Percentiles rank a stretch among this genome's conserved stretches.
These are phyloP conservation scores for Liposcelis brunnea DNA, from an alignment of 2,888 invertebrate species.

Conservation along the genomic window DNA sequence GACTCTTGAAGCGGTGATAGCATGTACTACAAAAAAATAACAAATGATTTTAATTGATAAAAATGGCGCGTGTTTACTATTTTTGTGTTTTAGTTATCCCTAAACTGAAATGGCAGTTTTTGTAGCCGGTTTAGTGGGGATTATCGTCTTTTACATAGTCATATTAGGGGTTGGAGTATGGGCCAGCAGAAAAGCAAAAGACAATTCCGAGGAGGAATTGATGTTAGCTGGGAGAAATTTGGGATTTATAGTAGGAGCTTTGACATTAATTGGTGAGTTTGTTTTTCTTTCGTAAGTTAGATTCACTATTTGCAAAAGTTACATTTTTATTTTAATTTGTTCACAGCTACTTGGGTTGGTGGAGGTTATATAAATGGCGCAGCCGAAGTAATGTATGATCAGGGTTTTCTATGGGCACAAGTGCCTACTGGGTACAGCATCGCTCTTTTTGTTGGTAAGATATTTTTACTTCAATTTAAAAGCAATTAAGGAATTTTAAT, in stretches of 20 bases:
- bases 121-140: conserved; percentile 30
- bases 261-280: conserved; percentile 47
- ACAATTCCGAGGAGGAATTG: conserved; percentile 39
- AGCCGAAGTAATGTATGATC: conserved; percentile 44
- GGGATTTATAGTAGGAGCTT: conserved; percentile 45
- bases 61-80: no score
- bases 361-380: conserved; percentile 58
- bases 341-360: conserved; percentile 35
- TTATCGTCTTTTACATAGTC: conserved; percentile 45
- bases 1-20: no score
- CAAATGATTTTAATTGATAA: no score
- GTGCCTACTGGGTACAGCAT: conserved; percentile 54
- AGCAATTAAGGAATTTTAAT: not conserved
- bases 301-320: not conserved
- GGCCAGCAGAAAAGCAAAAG: conserved; percentile 39
- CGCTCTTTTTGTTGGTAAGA: conserved; percentile 44
- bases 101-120: not conserved
- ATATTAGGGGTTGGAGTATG: conserved; percentile 49
- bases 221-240: conserved; percentile 52
- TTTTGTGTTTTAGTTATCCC: no score
- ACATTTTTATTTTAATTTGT: conserved; percentile 2
- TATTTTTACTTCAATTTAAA: no score
- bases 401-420: conserved; percentile 47
- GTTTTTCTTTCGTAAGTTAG: not conserved
- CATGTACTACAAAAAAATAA: no score